Evolutionary conservation across 2,113 vertebrate species (phyloP).

Genomic region (Caretta caretta): DNA sequence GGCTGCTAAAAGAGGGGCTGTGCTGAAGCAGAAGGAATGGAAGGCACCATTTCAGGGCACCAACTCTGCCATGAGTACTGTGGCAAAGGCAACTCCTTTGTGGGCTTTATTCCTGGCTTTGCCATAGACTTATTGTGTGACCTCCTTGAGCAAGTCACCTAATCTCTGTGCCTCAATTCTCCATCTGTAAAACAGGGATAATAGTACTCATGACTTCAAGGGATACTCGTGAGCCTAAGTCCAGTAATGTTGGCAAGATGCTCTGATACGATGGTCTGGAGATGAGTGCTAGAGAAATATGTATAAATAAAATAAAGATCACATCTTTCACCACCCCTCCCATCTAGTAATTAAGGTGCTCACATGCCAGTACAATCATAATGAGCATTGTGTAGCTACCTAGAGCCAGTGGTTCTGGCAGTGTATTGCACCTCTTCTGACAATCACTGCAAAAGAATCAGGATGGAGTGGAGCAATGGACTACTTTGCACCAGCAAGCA

Average conservation of each 20-base stretch:
- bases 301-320: background rate
- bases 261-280: background rate
- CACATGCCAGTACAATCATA: background rate
- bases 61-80: background rate
- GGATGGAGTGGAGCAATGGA: background rate
- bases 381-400: background rate
- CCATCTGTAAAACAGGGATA: background rate
- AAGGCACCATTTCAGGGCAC: background rate
- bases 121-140: background rate
- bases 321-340: fast-evolving
- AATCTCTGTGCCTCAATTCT: background rate
- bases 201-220: background rate
- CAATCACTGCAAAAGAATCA: background rate
- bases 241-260: background rate
- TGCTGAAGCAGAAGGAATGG: background rate
- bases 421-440: background rate
- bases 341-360: background rate
- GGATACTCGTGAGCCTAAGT: background rate
- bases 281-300: background rate
- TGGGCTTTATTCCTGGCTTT: background rate
- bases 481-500: background rate
- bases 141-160: background rate
- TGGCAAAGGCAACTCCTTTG: background rate
- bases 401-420: background rate
- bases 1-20: background rate